Conservation (phyloP, 2,888 invertebrate genomes). For the Minunthozetes semirufus region DNA sequence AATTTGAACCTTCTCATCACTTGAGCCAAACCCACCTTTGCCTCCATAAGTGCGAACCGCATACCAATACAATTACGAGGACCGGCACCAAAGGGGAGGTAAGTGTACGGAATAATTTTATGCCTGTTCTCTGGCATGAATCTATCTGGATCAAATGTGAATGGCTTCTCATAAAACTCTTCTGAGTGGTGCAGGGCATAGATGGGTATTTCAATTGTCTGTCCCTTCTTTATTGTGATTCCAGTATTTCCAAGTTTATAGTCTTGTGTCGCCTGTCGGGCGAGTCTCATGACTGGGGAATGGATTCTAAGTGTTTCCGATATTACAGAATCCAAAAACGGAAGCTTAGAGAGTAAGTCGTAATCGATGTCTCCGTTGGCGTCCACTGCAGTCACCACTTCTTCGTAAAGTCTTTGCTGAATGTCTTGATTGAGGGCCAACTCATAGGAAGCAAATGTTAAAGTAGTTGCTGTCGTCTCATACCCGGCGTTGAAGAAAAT, state of each 20-base stretch:
- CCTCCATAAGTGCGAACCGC: no score
- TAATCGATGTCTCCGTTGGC: conserved; percentile 5
- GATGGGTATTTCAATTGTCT: not conserved
- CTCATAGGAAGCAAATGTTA: conserved; percentile 56
- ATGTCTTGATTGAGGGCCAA: conserved; percentile 54
- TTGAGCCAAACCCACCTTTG: no score
- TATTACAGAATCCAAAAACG: conserved; percentile 38
- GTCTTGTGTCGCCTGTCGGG: not conserved
- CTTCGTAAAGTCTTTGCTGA: conserved; percentile 50
- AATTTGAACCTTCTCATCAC: no score
- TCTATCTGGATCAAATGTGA: not conserved
- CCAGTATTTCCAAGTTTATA: conserved; percentile 9
- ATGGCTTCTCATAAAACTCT: not conserved
- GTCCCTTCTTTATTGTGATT: not conserved
- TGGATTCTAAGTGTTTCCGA: conserved; percentile 36
- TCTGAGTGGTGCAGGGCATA: not conserved
- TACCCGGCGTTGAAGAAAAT: conserved; percentile 60
- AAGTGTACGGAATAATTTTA: no score
- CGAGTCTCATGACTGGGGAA: conserved; percentile 24
- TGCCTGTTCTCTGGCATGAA: no score
- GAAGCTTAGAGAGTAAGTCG: not conserved
- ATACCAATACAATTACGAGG: no score
- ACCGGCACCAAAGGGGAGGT: no score
- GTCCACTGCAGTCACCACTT: not conserved
- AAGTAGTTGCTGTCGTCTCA: conserved; percentile 59